phyloP scores from a whole-genome alignment of 1,140 invertebrate genomes.

The Ylistrum balloti region DNA sequence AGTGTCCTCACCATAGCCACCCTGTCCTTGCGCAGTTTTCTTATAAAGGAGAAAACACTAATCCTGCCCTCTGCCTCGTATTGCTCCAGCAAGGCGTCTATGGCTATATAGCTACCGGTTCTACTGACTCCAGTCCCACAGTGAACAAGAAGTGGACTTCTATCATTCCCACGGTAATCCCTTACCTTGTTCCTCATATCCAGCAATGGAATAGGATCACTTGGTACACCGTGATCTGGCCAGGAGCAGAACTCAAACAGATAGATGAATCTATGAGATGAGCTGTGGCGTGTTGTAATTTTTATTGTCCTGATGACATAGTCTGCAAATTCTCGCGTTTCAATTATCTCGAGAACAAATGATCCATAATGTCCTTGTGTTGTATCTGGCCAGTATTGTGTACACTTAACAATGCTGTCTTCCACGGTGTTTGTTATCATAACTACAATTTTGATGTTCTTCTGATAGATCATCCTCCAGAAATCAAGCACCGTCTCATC shows the following conservation, averaged over 20 bases:
- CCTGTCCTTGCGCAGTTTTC: constrained; percentile 76
- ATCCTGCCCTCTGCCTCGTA: constrained; percentile 77
- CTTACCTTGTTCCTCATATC: constrained; percentile 96
- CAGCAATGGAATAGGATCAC: constrained; percentile 98
- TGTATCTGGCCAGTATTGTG: constrained; percentile 81
- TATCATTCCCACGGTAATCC: constrained; percentile 64
- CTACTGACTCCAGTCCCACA: constrained; percentile 87
- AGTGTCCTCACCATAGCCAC: constrained; percentile 79
- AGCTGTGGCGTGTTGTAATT: constrained; percentile 47
- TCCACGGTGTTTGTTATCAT: constrained; percentile 79
- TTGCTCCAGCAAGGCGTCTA: constrained; percentile 78
- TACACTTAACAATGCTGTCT: constrained; percentile 81
- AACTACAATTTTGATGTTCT: constrained; percentile 74
- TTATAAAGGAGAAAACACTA: constrained; percentile 77
- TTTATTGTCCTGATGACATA: constrained; percentile 73
- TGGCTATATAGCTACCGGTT: constrained; percentile 79
- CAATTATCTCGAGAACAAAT: constrained; percentile 71
- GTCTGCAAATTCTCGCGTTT: constrained; percentile 72
- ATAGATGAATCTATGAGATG: constrained; percentile 62
- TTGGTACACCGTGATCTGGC: constrained; percentile 99
- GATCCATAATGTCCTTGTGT: constrained; percentile 68
- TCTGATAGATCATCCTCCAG: constrained; percentile 80
- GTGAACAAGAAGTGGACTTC: constrained; percentile 96
- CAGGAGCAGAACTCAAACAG: constrained; percentile 97
- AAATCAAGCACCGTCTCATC: constrained; percentile 79